phyloP scores from a whole-genome alignment of 2,888 invertebrate genomes.

The Malachius bipustulatus region DNA sequence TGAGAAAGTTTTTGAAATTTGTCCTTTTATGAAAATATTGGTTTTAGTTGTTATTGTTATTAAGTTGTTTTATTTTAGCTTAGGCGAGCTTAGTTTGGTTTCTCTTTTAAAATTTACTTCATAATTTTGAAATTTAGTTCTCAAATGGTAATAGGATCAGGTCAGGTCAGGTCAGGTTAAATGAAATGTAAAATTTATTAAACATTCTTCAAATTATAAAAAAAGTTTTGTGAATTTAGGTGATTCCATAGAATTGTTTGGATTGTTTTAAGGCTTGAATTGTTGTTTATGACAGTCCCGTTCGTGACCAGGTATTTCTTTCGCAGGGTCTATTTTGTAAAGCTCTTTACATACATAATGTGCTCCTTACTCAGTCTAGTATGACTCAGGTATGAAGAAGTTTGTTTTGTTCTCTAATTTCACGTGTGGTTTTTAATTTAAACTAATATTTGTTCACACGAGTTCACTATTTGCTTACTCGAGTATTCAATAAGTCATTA shows the following conservation, averaged over 20 bases:
- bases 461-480: no score
- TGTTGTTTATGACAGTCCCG: no score
- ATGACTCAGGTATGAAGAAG: constrained; percentile 1
- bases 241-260: not conserved
- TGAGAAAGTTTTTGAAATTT: constrained; percentile 20
- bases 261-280: not conserved
- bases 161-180: no score
- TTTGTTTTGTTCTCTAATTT: constrained; percentile 1
- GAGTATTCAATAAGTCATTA: no score
- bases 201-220: not conserved
- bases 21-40: constrained; percentile 2
- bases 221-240: no score
- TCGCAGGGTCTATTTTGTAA: constrained; percentile 1
- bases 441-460: no score
- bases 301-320: no score
- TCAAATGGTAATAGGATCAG: not conserved
- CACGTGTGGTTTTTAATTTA: not conserved
- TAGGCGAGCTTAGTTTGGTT: no score
- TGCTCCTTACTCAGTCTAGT: not conserved
- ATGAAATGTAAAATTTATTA: not conserved
- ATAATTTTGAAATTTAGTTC: constrained; percentile 1
- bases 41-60: constrained; percentile 4
- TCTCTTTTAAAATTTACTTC: no score
- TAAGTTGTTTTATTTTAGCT: not conserved
- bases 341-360: not conserved